These are phyloP conservation scores for Camponotus pennsylvanicus DNA, from an alignment of 1,140 invertebrate genomes.

Conservation along the genomic window DNA sequence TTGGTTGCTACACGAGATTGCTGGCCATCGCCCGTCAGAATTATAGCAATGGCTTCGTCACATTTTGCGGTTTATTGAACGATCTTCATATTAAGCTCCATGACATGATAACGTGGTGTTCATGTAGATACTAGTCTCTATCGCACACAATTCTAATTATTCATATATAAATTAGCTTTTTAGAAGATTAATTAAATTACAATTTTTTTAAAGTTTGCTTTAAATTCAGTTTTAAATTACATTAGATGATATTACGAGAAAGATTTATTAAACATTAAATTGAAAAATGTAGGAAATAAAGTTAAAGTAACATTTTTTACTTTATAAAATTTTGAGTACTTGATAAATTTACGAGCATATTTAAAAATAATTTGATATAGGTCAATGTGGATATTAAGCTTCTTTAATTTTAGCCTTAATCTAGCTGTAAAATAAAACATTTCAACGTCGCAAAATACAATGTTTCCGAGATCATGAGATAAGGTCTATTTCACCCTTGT, in stretches of 20 bases:
- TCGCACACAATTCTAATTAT: not conserved
- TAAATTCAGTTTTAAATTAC: not conserved
- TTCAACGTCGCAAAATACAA: not conserved
- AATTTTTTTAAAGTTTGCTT: not conserved
- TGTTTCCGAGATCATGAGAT: not conserved
- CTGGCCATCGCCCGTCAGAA: not conserved
- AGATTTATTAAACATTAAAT: not conserved
- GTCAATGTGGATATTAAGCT: not conserved
- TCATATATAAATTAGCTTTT: not conserved
- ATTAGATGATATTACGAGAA: not conserved
- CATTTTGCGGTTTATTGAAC: conserved; percentile 34
- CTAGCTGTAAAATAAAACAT: not conserved
- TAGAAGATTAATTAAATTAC: conserved; percentile 9
- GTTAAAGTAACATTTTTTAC: not conserved
- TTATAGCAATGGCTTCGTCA: conserved; percentile 42
- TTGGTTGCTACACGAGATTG: conserved; percentile 37
- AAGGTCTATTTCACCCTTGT: not conserved
- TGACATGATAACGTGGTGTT: not conserved
- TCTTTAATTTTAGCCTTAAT: not conserved
- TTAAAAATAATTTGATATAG: not conserved
- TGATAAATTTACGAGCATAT: not conserved
- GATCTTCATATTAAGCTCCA: conserved; percentile 23
- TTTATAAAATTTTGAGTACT: not conserved
- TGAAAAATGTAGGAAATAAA: not conserved
- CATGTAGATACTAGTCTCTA: conserved; percentile 2